These are phyloP conservation scores for Penaeus chinensis DNA, from an alignment of 1,140 invertebrate genomes.

Conservation along the genomic window DNA sequence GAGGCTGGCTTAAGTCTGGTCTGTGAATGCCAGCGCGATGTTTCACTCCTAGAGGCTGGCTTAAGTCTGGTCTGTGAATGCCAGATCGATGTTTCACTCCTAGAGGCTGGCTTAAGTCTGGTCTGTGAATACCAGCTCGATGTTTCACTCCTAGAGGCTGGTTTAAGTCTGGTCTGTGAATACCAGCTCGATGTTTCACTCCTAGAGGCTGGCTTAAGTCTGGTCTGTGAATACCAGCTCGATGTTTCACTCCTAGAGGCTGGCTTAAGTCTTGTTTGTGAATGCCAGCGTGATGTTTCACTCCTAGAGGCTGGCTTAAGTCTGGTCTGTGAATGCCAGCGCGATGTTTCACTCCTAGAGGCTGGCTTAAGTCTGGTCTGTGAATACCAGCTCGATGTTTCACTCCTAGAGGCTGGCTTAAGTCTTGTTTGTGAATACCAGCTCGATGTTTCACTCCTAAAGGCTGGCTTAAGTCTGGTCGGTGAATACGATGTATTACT, in stretches of 20 bases:
- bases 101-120: slow-evolving; percentile 15
- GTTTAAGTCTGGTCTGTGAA: no score
- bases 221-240: no score
- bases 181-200: background rate
- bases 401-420: background rate
- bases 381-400: background rate
- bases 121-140: background rate
- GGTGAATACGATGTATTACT: background rate
- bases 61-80: background rate
- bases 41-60: background rate
- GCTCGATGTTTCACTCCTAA: slow-evolving; percentile 20
- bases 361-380: background rate
- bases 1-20: background rate
- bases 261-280: no score
- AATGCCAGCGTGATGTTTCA: no score
- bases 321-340: no score
- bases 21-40: background rate
- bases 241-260: no score
- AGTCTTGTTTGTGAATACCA: background rate
- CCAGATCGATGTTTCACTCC: slow-evolving; percentile 16
- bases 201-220: background rate
- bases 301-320: no score
- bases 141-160: slow-evolving; percentile 12
- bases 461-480: background rate
- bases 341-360: background rate